phyloP scores from a whole-genome alignment of 2,113 vertebrate species.

The Atractosteus spatula region DNA sequence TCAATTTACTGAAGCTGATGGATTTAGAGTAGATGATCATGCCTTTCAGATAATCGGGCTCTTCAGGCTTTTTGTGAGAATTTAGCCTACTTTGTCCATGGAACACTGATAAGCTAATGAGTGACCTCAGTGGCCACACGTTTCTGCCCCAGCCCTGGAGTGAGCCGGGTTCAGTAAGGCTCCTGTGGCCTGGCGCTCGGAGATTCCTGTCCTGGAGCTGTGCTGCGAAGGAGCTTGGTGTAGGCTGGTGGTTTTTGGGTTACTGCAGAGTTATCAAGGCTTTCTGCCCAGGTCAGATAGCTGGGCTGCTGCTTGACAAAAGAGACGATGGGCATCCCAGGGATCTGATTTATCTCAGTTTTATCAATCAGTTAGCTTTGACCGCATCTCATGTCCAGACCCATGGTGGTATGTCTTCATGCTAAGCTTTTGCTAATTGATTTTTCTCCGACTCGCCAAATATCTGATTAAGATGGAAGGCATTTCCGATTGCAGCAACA shows the following conservation, averaged over 20 bases:
- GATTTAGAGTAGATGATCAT: too few relatives aligned
- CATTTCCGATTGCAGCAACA: too few relatives aligned
- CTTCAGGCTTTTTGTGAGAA: neutral
- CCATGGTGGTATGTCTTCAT: too few relatives aligned
- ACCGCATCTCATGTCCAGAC: too few relatives aligned
- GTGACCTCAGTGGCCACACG: neutral
- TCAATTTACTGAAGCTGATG: too few relatives aligned
- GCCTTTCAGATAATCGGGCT: too few relatives aligned
- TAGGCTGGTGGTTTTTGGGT: conserved; percentile 12
- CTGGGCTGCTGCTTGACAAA: conserved; percentile 60
- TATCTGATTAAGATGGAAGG: too few relatives aligned
- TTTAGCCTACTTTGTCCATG: conserved; percentile 26
- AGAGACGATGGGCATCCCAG: conserved; percentile 13
- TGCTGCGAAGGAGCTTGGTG: neutral
- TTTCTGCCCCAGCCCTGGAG: conserved; percentile 29
- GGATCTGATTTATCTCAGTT: neutral
- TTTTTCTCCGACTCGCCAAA: too few relatives aligned
- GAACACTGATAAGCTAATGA: conserved; percentile 27
- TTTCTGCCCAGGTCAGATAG: conserved; percentile 52
- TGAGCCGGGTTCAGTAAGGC: neutral
- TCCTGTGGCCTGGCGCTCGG: neutral
- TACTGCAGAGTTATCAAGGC: conserved; percentile 33
- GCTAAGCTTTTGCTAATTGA: too few relatives aligned
- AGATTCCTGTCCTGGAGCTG: neutral
- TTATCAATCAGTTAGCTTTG: too few relatives aligned